Percentiles rank a stretch among this genome's conserved stretches.
phyloP scores from a whole-genome alignment of 2,797 vertebrate species.

The Danio tinwini region DNA sequence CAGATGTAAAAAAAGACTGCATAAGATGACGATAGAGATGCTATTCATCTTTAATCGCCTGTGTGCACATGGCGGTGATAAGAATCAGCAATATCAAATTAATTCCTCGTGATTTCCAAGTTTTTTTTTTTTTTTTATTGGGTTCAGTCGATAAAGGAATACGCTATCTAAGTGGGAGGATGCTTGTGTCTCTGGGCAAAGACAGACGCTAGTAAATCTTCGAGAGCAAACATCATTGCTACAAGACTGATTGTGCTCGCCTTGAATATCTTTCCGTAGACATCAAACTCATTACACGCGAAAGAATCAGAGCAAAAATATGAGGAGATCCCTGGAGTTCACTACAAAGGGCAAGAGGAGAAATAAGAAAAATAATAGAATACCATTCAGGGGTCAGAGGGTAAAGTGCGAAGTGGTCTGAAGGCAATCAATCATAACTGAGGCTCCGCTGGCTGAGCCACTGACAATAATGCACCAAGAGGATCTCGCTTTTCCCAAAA shows the following conservation, averaged over 20 bases:
- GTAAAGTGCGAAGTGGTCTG: slow-evolving; percentile 32
- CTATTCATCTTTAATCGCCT: slow-evolving; percentile 59
- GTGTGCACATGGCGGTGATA: slow-evolving; percentile 64
- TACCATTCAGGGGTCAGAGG: slow-evolving; percentile 13
- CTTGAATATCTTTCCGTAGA: slow-evolving; percentile 39
- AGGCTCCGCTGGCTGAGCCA: not conserved
- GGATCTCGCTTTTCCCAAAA: not conserved
- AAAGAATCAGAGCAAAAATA: slow-evolving; percentile 8
- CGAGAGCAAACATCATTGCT: not conserved
- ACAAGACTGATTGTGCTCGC: slow-evolving; percentile 5
- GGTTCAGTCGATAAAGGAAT: slow-evolving; percentile 72
- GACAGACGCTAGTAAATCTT: slow-evolving; percentile 58
- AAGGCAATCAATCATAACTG: slow-evolving; percentile 28
- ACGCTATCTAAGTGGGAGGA: slow-evolving; percentile 64
- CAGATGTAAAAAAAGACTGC: not conserved
- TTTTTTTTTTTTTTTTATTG: slow-evolving; percentile 70
- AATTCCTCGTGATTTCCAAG: slow-evolving; percentile 69
- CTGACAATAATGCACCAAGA: not conserved
- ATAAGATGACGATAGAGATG: slow-evolving; percentile 17
- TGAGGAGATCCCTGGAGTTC: slow-evolving; percentile 15
- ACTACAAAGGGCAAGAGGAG: slow-evolving; percentile 1
- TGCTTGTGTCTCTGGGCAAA: slow-evolving; percentile 65
- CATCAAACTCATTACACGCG: slow-evolving; percentile 29
- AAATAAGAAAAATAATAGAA: slow-evolving; percentile 30
- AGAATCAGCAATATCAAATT: slow-evolving; percentile 68